Evolutionary conservation across 2,797 vertebrate genomes (phyloP), one percentile per base, ranked within the genome.

Genomic region (Phyllotis vaccarum): DNA sequence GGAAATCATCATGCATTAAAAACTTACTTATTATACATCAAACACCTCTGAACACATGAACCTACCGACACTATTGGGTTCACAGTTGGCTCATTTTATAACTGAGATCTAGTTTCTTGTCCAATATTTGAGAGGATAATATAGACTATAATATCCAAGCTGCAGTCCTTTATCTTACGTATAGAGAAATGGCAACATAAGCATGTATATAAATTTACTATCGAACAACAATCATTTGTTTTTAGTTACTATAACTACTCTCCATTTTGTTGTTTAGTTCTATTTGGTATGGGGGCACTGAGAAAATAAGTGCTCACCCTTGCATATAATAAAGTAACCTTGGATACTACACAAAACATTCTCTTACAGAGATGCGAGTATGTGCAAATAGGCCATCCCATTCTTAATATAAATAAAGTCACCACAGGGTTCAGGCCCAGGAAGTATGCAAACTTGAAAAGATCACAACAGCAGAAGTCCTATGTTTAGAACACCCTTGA

Each of bases 121-220:
- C 95, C 76, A 58, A 29, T 89, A 88, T 90, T 92, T 90, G 76
- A 94, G 46, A 95, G 52, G 87, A 94, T 95, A 95, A 97, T 92
- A 81, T 52, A 90, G 92, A 82, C 76, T 79, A 58, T 86, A 95
- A 82, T 76, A 58, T 43, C 43, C 62, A 46, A 60, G 89, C 31
- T 95, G 90, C 40, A 90, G 56, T 56, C 78, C 37, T 96, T 24
- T 52, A 11, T 94, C 83, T 95, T 90, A 93, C 86, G 96, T 95
- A 68, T 90, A 89, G 74, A 96, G 64, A 93, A 96, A 80, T 83
- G 87, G 5, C 75, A 95, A 64, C 82, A 40, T 89, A 66, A 94
- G 82, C 52, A 58, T 90, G 46, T 68, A 49, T 54, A 91, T 88
- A 90, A 92, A 82, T 88, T 10, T 70, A 93, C 49, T 90, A 19